Evolutionary conservation across 2,113 vertebrate genomes (phyloP).

Genomic region (Ammodytes dubius): DNA sequence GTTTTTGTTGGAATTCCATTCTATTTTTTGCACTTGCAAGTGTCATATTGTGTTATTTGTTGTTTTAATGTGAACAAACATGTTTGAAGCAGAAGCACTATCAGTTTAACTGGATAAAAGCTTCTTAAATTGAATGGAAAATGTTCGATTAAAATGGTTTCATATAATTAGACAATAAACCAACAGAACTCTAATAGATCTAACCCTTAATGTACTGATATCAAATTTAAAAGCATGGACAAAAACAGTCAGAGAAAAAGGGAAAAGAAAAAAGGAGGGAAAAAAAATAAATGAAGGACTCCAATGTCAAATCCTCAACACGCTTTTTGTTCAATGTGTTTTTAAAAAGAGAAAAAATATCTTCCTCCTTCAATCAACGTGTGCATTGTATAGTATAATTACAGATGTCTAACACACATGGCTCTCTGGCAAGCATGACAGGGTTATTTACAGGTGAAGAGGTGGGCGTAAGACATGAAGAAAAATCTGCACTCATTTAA

Average conservation of each 20-base stretch:
- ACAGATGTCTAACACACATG: background rate
- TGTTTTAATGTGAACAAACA: background rate
- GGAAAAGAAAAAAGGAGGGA: background rate
- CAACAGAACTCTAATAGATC: no score
- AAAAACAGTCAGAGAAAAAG: background rate
- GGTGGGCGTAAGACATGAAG: constrained; percentile 15
- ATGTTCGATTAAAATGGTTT: background rate
- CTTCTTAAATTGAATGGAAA: background rate
- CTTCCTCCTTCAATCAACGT: background rate
- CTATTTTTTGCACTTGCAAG: background rate
- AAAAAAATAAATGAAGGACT: constrained; percentile 1
- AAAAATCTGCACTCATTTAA: constrained; percentile 20
- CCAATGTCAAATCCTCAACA: background rate
- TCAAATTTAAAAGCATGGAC: background rate
- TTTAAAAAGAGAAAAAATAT: background rate
- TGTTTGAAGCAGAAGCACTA: background rate
- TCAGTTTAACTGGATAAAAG: background rate
- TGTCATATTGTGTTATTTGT: background rate
- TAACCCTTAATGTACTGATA: no score
- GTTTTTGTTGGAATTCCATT: background rate
- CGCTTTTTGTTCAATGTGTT: background rate
- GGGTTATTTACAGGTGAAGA: constrained; percentile 33
- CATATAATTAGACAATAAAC: background rate
- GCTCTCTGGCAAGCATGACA: background rate
- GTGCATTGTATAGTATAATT: background rate